A percentile compares a stretch with the other conserved stretches of the same genome.
phyloP scores from a whole-genome alignment of 30 jellyfish, hydroid and myxozoan species.

The Cassiopea andromeda region DNA sequence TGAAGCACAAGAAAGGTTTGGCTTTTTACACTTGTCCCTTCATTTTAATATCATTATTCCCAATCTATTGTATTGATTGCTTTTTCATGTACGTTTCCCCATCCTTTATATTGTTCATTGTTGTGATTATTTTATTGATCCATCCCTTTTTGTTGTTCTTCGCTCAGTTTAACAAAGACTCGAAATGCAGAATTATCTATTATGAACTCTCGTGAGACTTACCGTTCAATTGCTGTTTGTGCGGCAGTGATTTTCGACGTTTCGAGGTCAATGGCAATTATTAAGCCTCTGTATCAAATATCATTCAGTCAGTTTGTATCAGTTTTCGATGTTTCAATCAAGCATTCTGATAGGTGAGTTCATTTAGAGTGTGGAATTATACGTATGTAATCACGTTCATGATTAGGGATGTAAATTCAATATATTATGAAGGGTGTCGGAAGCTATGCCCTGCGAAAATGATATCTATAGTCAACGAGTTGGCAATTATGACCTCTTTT shows the following conservation, averaged over 20 bases:
- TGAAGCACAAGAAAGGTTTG: conserved; percentile 78
- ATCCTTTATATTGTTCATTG: background rate
- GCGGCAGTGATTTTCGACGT: conserved; percentile 85
- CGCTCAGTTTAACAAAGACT: conserved; percentile 71
- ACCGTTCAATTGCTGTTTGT: conserved; percentile 82
- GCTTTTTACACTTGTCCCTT: background rate
- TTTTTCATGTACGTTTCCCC: too few relatives aligned
- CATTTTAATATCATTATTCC: too few relatives aligned
- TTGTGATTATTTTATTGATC: too few relatives aligned
- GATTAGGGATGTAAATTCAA: too few relatives aligned
- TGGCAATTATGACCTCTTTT: too few relatives aligned
- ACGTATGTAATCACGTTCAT: too few relatives aligned
- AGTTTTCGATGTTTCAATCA: conserved; percentile 73
- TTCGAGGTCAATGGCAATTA: conserved; percentile 62
- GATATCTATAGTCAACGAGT: too few relatives aligned
- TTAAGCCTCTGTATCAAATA: conserved; percentile 75
- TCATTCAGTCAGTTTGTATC: conserved; percentile 74
- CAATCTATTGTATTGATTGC: background rate
- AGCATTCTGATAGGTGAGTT: conserved; percentile 86
- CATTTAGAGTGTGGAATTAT: too few relatives aligned
- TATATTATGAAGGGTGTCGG: too few relatives aligned
- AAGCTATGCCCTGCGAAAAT: too few relatives aligned
- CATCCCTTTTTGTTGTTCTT: too few relatives aligned
- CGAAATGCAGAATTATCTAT: conserved; percentile 61
- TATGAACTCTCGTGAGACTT: conserved; percentile 76